Base-by-base conservation (phyloP, 2,797 vertebrate species). In the Carapus acus region DNA sequence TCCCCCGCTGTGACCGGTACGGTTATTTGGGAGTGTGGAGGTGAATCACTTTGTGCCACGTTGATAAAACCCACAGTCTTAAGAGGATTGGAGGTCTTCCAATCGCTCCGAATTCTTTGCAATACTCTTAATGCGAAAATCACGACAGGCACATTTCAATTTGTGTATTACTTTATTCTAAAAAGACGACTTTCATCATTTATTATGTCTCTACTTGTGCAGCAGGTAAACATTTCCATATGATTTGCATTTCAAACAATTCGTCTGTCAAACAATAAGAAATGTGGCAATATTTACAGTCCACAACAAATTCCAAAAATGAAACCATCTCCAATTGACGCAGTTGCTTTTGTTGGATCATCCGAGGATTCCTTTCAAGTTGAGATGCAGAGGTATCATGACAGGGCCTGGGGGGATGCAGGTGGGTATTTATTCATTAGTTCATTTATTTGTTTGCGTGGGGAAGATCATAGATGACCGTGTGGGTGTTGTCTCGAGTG, bases 81-180 rank as follows among this genome's bases (percentile, higher is more conserved):
- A 20, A n/a, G 37, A 39, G 20, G 3, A 36, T 1, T 4, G 2
- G 24, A 18, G 3, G n/a, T 19, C 7, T 40, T 47, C 16, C 8
- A 20, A 11, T 17, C 7, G 47, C 6, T 20, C 17, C 16, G 37
- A 44, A 18, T 20, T 33, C 23, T 37, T 21, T 34, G 3, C 18
- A 42, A 39, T 24, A 14, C 16, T 40, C 15, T 44, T 8, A 42
- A 27, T 19, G 16, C 22, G 1, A 62, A 71, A 43, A 74, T 34
- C 39, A 60, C 20, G 50, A 40, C 16, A 20, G 43, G 39, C 17
- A 41, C 19, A 64, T 64, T 31, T 63, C 22, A 59, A 38, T 34
- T 43, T 33, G 23, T 41, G 55, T 41, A 27, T 71, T 55, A 58
- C 64, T 86, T 87, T 84, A 83, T 84, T 85, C 58, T 71, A 82